Conservation (phyloP, 2,113 vertebrate species). For the Haemorhous mexicanus region DNA sequence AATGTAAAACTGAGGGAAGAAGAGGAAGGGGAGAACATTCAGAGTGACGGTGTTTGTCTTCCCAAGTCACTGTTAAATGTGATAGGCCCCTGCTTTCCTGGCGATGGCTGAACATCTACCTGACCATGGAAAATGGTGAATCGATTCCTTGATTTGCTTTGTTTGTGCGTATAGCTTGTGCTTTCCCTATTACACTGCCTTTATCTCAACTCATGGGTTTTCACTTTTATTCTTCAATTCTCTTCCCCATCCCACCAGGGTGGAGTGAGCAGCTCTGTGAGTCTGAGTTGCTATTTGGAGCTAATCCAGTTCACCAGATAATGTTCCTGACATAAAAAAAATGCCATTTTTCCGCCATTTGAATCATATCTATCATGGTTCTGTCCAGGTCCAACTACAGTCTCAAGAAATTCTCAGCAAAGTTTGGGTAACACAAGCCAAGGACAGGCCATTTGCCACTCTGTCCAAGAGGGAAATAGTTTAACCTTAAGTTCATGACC, state of each 20-base stretch:
- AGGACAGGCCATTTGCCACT: not conserved
- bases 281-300: not conserved
- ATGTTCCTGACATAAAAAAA: not conserved
- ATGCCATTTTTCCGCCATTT: not conserved
- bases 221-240: not conserved
- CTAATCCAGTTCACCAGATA: not conserved
- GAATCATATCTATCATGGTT: not conserved
- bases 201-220: not conserved
- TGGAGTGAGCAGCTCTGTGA: not conserved
- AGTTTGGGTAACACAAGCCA: not conserved
- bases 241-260: not conserved
- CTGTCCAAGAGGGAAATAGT: not conserved
- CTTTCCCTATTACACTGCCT: not conserved
- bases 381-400: not conserved
- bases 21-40: not conserved
- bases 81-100: not conserved
- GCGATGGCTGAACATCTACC: not conserved
- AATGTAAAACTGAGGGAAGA: not conserved
- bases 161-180: not conserved
- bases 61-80: not conserved
- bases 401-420: not conserved
- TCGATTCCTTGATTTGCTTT: not conserved
- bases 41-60: not conserved
- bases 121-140: not conserved
- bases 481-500: not conserved